Base-by-base conservation (phyloP, 2,797 vertebrate genomes). In the Ctenosaura bakeri region DNA sequence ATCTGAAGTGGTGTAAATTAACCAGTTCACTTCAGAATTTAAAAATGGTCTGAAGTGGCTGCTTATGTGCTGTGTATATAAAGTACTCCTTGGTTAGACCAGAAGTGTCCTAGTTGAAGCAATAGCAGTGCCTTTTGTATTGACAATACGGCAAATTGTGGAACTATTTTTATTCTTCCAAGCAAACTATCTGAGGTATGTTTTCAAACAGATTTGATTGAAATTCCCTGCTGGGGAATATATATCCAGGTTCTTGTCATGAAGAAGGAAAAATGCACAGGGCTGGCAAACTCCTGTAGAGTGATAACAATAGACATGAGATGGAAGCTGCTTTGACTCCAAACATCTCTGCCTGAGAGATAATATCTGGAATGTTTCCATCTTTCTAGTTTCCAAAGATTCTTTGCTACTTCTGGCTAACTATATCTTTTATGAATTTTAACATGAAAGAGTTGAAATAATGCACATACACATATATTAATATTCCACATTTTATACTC, bases 171-270 rank as follows among this genome's bases (percentile, higher is more conserved):
- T 13, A 7, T 66, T 78, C 86, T 88, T 87, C 46, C 59, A 42
- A 24, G 85, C 56, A 87, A 90, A 84, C 59, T 71, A 46, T 66
- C 38, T 38, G 32, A 82, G 32, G 14, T 64, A 52, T 76, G 6
- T 83, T 87, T 90, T 87, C 83, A 90, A 90, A n/a, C 52, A 79
- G 24, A 71, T 79, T 50, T 86, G 89, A 90, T 62, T 80, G 50
- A 87, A 82, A 90, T 83, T 64, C 78, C 79, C 85, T 90, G 54
- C 80, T 84, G 35, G 13, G 80, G 73, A 87, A 83, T 78, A 83
- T 76, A 69, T 87, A 54, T 56, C 4, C 59, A 56, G 18, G n/a
- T 87, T 83, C 78, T 80, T 90, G 18, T 56, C 71, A 90, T 16
- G 85, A 56, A 83, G 24, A 87, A 83, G 35, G 59, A 69, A 83